Evolutionary conservation across 2,888 invertebrate genomes (phyloP).

Genomic region (Coenonympha arcania): DNA sequence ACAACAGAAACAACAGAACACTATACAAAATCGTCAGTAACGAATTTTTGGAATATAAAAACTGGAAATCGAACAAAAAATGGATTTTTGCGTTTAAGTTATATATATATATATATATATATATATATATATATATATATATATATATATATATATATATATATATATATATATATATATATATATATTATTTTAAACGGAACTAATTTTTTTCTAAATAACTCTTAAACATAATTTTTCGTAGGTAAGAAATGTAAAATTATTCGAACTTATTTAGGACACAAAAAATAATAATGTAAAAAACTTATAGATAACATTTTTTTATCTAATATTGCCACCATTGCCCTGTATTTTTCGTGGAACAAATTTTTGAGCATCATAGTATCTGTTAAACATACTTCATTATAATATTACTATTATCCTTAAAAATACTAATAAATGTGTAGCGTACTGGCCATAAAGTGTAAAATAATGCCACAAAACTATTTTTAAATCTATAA

Average conservation of each 20-base stretch:
- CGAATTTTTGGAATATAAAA: neutral
- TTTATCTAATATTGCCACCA: slow-evolving; percentile 56
- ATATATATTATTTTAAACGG: no score
- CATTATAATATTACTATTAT: neutral
- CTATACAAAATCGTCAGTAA: neutral
- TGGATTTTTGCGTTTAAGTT: no score
- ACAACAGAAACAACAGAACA: slow-evolving; percentile 4
- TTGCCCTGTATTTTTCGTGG: slow-evolving; percentile 45
- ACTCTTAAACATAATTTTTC: no score
- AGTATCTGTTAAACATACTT: neutral
- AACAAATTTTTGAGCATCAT: slow-evolving; percentile 35
- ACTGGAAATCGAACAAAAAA: no score
- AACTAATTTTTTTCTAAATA: no score
- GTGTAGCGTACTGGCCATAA: slow-evolving; percentile 33
- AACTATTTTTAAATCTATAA: slow-evolving; percentile 1
- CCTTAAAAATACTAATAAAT: slow-evolving; percentile 21
- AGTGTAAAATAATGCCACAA: slow-evolving; percentile 29
- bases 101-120: no score
- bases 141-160: no score
- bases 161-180: no score
- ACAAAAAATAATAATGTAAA: neutral
- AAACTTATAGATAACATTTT: slow-evolving; percentile 19
- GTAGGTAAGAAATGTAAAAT: no score
- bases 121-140: no score
- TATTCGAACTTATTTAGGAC: neutral